Conservation (phyloP, 2,888 invertebrate genomes). For the Blera fallax region DNA sequence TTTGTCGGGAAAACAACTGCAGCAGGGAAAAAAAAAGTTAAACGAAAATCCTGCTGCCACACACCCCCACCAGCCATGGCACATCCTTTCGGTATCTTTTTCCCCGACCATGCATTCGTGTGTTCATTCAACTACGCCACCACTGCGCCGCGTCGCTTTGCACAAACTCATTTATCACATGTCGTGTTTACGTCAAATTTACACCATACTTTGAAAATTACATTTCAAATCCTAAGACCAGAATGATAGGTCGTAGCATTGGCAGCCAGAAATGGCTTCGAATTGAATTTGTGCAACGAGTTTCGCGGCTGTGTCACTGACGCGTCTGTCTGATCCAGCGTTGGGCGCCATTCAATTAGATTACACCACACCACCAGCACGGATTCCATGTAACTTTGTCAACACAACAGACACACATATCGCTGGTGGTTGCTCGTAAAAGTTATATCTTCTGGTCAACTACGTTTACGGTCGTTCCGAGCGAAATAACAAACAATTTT, state of each 20-base stretch:
- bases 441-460: slow-evolving; percentile 54
- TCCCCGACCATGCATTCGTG: neutral
- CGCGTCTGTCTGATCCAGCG: neutral
- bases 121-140: neutral
- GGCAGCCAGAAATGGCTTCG: slow-evolving; percentile 23
- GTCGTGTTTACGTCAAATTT: slow-evolving; percentile 64
- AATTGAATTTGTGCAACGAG: slow-evolving; percentile 32
- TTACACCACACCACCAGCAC: neutral
- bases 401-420: neutral
- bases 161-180: slow-evolving; percentile 64
- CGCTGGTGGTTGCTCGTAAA: slow-evolving; percentile 5
- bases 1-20: slow-evolving; percentile 5
- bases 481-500: slow-evolving; percentile 45
- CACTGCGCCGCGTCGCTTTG: neutral
- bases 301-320: neutral
- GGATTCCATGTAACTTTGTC: slow-evolving; percentile 17
- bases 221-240: slow-evolving; percentile 42
- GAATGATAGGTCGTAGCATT: slow-evolving; percentile 36
- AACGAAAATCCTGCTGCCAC: neutral
- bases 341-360: slow-evolving; percentile 62
- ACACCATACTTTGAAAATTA: slow-evolving; percentile 62
- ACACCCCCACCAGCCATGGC: neutral
- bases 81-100: neutral
- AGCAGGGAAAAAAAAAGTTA: neutral
- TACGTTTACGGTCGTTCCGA: slow-evolving; percentile 26